Percentiles rank a stretch among this genome's conserved stretches.
These are phyloP conservation scores for Apamea crenata DNA, from an alignment of 2,888 invertebrate genomes.

Conservation along the genomic window DNA sequence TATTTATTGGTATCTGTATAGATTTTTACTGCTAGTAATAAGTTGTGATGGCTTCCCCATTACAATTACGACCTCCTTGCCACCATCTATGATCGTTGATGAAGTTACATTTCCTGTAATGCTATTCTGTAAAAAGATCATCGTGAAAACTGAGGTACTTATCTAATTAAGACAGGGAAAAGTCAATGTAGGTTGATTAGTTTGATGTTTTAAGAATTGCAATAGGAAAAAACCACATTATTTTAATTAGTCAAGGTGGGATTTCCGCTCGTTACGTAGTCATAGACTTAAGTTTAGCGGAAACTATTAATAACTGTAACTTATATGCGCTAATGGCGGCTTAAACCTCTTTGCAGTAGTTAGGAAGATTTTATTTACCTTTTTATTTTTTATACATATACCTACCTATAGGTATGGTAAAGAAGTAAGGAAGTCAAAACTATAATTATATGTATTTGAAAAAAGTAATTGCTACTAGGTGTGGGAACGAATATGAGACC, in stretches of 20 bases:
- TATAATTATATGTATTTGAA: background rate
- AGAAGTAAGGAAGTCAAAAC: background rate
- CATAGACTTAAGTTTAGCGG: conserved; percentile 3
- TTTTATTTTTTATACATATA: background rate
- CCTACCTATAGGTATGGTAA: too few species aligned
- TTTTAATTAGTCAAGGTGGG: conserved; percentile 12
- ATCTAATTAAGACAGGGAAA: background rate
- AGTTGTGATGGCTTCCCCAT: background rate
- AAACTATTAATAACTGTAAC: conserved; percentile 5
- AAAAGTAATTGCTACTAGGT: background rate
- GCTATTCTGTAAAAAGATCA: too few species aligned
- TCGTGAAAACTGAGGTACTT: too few species aligned
- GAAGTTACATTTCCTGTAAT: background rate
- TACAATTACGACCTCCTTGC: background rate
- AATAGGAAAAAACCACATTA: conserved; percentile 7
- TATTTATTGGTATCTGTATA: background rate
- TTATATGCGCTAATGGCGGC: background rate
- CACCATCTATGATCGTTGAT: background rate
- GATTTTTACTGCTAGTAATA: background rate
- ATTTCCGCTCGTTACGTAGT: conserved; percentile 6
- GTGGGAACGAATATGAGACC: background rate
- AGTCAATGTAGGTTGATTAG: background rate
- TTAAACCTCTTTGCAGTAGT: background rate
- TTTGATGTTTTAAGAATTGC: background rate
- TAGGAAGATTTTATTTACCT: background rate